phyloP scores from a whole-genome alignment of 2,113 vertebrate genomes.

The Polyodon spathula region DNA sequence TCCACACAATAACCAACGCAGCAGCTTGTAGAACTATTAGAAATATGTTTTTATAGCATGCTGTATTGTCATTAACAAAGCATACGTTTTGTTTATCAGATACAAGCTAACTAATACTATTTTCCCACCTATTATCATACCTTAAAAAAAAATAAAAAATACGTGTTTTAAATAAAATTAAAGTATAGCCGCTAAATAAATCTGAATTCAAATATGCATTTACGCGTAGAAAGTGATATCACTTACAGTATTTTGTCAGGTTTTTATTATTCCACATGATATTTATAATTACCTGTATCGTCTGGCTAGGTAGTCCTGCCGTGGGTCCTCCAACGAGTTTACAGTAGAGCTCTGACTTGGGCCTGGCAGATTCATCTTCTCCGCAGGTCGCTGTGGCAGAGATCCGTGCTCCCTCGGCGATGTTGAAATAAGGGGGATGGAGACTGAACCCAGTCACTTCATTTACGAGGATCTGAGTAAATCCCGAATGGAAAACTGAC shows the following conservation, averaged over 20 bases:
- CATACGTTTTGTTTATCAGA: no score
- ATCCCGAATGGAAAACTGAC: background rate
- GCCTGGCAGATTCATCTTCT: slow-evolving; percentile 49
- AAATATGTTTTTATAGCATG: no score
- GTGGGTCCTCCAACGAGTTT: slow-evolving; percentile 79
- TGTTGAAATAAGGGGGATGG: slow-evolving; percentile 80
- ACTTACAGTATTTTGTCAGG: background rate
- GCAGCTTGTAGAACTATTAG: no score
- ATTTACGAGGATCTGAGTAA: slow-evolving; percentile 27
- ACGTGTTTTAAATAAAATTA: no score
- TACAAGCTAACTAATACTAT: no score
- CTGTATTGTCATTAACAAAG: no score
- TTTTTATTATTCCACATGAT: background rate
- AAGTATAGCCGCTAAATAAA: no score
- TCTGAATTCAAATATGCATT: no score
- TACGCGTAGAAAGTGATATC: no score
- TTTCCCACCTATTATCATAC: no score
- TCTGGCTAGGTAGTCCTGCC: slow-evolving; percentile 45
- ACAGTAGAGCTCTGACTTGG: slow-evolving; percentile 72
- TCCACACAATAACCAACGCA: no score
- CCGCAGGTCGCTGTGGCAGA: slow-evolving; percentile 83
- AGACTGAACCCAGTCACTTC: slow-evolving; percentile 53
- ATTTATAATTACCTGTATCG: slow-evolving; percentile 67
- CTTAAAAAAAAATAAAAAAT: no score
- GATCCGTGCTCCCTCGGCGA: slow-evolving; percentile 61